Evolutionary conservation across 2,113 vertebrate species (phyloP), one percentile per base, ranked within the genome.

Genomic region (Vicugna pacos): DNA sequence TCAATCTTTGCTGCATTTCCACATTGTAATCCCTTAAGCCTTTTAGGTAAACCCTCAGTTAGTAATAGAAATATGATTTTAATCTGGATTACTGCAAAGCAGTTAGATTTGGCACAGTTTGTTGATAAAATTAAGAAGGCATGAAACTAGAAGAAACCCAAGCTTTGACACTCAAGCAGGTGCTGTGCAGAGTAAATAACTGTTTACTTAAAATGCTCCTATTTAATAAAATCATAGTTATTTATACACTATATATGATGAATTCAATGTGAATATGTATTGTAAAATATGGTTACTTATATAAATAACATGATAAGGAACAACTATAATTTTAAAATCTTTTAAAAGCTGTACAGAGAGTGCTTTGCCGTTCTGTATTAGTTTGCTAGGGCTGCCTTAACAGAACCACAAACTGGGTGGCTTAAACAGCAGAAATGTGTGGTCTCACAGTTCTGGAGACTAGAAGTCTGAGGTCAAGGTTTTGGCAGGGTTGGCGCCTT

Each of bases 1-100:
- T 94, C 67, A 93, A 2, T 89, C 77, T 92, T 90, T 93, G 84
- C 46, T 91, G n/a, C 48, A 87, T 76, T 93, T 79, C 24, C 48
- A 76, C 85, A 77, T 67, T 67, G 60, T 93, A 96, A 96, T 94
- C 89, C 79, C 19, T 89, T 97, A 93, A 97, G 42, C 82, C 48
- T 92, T 98, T 98, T 97, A 93, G 62, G 15, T 48, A 97, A 96
- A 96, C 93, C 93, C 54, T 92, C 50, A 30, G 28, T 84, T 84
- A 91, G 88, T 96, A 88, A 93, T 91, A 80, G 56, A 91, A 97
- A 89, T 94, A 79, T 89, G 67, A 93, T 96, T 95, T 97, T 91
- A 95, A 94, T 96, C 86, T 93, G 89, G 95, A 95, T 97, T 96
- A 95, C 28, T 56, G 64, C n/a, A 35, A 81, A 70, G 56, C 52